Conservation (phyloP, 2,888 invertebrate genomes). For the Brachypterus glaber region DNA sequence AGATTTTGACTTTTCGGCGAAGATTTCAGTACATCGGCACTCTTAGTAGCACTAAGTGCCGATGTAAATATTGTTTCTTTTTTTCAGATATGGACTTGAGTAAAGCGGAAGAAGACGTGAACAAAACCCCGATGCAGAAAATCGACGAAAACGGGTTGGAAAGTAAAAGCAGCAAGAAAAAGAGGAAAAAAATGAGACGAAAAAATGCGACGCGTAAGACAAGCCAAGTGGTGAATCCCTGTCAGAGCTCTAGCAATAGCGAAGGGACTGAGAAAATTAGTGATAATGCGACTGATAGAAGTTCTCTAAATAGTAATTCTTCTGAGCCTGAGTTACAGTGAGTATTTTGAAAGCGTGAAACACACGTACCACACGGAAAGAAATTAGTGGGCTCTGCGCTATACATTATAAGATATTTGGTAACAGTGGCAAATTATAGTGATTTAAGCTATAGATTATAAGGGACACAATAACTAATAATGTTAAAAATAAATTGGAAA, state of each 20-base stretch:
- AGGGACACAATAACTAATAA: no score
- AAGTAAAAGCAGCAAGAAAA: constrained; percentile 57
- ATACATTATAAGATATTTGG: no score
- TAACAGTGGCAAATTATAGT: no score
- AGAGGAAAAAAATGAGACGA: constrained; percentile 73
- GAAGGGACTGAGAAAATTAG: constrained; percentile 36
- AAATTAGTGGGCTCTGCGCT: no score
- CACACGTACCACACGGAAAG: no score
- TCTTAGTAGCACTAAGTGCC: no score
- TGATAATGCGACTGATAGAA: constrained; percentile 36
- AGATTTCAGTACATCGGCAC: no score
- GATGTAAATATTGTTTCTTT: no score
- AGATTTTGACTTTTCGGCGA: no score
- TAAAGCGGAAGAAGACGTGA: constrained; percentile 2
- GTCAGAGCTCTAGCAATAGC: constrained; percentile 42
- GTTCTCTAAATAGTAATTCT: constrained; percentile 37
- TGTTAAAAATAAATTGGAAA: no score
- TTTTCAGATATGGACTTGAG: constrained; percentile 1
- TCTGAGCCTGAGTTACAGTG: constrained; percentile 37
- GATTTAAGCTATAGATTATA: no score
- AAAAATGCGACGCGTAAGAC: constrained; percentile 67
- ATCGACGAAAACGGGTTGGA: constrained; percentile 34
- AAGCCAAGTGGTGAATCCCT: constrained; percentile 43
- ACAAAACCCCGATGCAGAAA: constrained; percentile 12
- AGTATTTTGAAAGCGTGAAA: no score